Percentiles rank a stretch among this genome's conserved stretches.
These are phyloP conservation scores for Aurelia sp. DNA, from an alignment of 30 jellyfish, hydroid and myxozoan species.

Conservation along the genomic window DNA sequence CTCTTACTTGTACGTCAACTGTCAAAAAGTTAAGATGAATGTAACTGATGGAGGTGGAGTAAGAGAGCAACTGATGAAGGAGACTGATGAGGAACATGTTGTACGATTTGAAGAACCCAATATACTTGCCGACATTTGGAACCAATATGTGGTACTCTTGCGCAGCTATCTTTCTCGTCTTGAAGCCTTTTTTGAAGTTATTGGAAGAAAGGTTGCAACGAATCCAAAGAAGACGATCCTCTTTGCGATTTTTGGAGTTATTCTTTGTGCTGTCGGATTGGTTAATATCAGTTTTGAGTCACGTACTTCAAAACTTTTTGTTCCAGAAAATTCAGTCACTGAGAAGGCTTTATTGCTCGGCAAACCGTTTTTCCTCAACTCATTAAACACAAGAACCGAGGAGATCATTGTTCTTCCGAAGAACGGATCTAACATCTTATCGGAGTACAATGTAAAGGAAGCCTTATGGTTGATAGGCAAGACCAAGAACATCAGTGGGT, in stretches of 20 bases:
- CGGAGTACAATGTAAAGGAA: constrained; percentile 18
- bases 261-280: constrained; percentile 44
- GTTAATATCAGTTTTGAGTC: constrained; percentile 21
- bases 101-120: too few species aligned
- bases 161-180: constrained; percentile 48
- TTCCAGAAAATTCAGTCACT: constrained; percentile 47
- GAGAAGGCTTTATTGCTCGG: constrained; percentile 55
- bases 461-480: constrained; percentile 20
- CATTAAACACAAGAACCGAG: constrained; percentile 53
- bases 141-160: neutral
- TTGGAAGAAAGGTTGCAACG: constrained; percentile 54
- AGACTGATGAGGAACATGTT: too few species aligned
- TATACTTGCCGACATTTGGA: too few species aligned
- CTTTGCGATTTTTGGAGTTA: constrained; percentile 11
- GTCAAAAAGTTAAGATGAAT: too few species aligned
- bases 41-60: too few species aligned
- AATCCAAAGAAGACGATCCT: constrained; percentile 59
- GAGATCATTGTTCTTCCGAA: constrained; percentile 52
- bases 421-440: constrained; percentile 48
- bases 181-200: constrained; percentile 44
- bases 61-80: too few species aligned
- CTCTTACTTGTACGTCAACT: too few species aligned
- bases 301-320: constrained; percentile 54
- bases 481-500: constrained; percentile 39
- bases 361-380: constrained; percentile 31